Percentiles rank a stretch among this genome's conserved stretches.
These are phyloP conservation scores for Neosilurus mollespiculum DNA, from an alignment of 2,797 vertebrate species.

Conservation along the genomic window DNA sequence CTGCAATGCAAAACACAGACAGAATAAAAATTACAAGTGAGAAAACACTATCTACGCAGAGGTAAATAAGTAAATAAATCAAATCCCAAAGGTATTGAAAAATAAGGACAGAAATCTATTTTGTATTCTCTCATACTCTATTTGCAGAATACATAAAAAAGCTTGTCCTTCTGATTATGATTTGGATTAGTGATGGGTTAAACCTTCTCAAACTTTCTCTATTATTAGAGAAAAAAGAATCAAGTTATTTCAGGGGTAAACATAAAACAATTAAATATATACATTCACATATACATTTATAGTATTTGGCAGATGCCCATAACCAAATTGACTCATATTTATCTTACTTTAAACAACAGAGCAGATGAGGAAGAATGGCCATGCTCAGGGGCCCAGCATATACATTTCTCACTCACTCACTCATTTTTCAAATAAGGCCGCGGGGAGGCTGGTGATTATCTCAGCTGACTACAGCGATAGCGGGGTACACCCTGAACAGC, in stretches of 20 bases:
- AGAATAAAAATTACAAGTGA: constrained; percentile 70
- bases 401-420: background rate
- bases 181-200: constrained; percentile 42
- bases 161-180: constrained; percentile 67
- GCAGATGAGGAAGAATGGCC: background rate
- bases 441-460: too few relatives aligned
- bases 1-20: constrained; percentile 74
- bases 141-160: constrained; percentile 60
- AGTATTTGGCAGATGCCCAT: background rate
- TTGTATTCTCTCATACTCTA: constrained; percentile 73
- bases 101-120: constrained; percentile 90
- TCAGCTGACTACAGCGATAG: too few relatives aligned
- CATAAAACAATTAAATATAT: background rate
- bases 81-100: constrained; percentile 86
- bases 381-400: background rate
- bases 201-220: background rate
- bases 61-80: constrained; percentile 84
- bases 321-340: background rate
- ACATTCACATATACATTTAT: constrained; percentile 1
- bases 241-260: constrained; percentile 58
- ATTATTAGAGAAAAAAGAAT: constrained; percentile 68
- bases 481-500: too few relatives aligned
- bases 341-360: background rate
- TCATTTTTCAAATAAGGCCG: too few relatives aligned
- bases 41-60: constrained; percentile 82